phyloP scores from a whole-genome alignment of 2,797 vertebrate species.

The Sarcophilus harrisii region DNA sequence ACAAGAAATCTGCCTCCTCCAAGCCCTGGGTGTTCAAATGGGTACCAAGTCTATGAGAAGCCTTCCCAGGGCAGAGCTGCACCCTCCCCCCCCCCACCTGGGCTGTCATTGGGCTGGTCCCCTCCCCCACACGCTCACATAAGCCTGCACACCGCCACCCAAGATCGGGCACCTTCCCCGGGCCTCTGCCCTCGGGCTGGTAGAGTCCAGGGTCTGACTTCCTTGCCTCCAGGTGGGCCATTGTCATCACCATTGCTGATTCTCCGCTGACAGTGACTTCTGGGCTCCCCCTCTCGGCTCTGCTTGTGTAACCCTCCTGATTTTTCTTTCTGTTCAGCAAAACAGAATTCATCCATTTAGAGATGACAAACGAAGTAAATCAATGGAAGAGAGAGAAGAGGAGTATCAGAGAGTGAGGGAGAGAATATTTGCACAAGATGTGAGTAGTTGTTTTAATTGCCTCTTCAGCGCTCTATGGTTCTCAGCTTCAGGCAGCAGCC shows the following conservation, averaged over 20 bases:
- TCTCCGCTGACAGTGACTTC: constrained; percentile 85
- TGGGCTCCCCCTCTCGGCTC: constrained; percentile 83
- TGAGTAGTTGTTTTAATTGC: constrained; percentile 92
- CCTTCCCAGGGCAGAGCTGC: background rate
- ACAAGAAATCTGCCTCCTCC: background rate
- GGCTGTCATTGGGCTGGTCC: background rate
- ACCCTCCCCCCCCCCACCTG: background rate
- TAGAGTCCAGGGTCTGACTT: background rate
- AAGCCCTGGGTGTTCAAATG: background rate
- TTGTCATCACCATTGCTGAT: constrained; percentile 82
- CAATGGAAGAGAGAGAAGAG: constrained; percentile 97
- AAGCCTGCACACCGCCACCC: background rate
- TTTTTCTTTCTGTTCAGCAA: constrained; percentile 90
- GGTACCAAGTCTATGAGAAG: background rate
- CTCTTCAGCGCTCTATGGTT: constrained; percentile 85
- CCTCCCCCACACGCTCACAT: background rate
- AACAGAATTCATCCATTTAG: constrained; percentile 92
- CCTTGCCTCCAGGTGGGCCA: constrained; percentile 77
- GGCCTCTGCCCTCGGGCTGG: background rate
- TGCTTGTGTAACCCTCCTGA: constrained; percentile 86
- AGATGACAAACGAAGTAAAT: constrained; percentile 95
- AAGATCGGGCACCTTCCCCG: rapidly evolving
- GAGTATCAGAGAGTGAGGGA: constrained; percentile 96
- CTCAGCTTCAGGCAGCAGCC: constrained; percentile 75
- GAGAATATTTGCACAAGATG: constrained; percentile 96